A percentile compares a stretch with the other conserved stretches of the same genome.
phyloP scores from a whole-genome alignment of 2,888 invertebrate genomes.

The Scaptomyza tumidula region DNA sequence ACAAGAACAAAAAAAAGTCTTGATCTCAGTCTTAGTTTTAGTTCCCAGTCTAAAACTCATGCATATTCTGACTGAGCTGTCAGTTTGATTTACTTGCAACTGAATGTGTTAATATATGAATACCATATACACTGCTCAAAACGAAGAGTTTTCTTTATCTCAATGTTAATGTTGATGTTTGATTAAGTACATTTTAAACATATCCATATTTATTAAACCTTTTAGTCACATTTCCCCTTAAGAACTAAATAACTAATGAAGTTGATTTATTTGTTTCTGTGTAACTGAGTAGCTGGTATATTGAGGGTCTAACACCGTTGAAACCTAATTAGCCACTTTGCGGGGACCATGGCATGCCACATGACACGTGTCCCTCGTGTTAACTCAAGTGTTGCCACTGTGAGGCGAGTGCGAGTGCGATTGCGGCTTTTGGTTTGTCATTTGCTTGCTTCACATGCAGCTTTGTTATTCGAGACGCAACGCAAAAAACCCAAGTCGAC shows the following conservation, averaged over 20 bases:
- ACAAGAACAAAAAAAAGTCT: background rate
- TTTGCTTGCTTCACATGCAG: conserved; percentile 41
- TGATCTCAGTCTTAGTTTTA: background rate
- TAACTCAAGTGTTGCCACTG: conserved; percentile 65
- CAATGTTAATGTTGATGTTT: no score
- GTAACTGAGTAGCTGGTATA: background rate
- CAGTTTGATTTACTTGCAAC: conserved; percentile 40
- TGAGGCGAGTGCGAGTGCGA: conserved; percentile 16
- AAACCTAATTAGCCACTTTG: conserved; percentile 66
- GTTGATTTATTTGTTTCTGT: background rate
- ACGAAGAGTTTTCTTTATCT: no score
- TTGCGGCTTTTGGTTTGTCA: conserved; percentile 57
- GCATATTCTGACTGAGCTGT: conserved; percentile 16
- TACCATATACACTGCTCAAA: background rate
- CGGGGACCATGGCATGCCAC: conserved; percentile 29
- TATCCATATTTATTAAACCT: no score
- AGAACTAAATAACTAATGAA: no score
- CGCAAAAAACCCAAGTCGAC: conserved; percentile 11
- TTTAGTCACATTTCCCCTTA: no score
- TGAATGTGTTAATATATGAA: conserved; percentile 39
- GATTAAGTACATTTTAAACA: no score
- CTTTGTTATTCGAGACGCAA: conserved; percentile 59
- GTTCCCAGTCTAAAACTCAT: background rate
- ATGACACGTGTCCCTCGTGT: conserved; percentile 65
- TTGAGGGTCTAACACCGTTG: conserved; percentile 20